phyloP scores from a whole-genome alignment of 2,888 invertebrate species.

The Drosophila paranaensis region DNA sequence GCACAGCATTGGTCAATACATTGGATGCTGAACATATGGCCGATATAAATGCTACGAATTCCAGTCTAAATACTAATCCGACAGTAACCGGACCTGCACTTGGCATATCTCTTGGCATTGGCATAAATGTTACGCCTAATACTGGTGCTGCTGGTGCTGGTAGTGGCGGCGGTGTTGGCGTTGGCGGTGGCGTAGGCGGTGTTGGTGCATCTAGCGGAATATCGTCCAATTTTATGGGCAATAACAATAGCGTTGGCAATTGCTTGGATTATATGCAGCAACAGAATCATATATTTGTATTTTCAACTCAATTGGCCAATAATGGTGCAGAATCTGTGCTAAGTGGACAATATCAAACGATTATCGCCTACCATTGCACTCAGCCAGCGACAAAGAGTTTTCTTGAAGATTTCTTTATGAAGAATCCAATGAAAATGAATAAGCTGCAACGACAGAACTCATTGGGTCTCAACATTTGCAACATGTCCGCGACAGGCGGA shows the following conservation, averaged over 20 bases:
- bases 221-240: constrained; percentile 29
- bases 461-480: constrained; percentile 54
- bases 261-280: constrained; percentile 92
- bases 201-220: neutral
- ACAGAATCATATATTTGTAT: constrained; percentile 99
- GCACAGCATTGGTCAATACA: constrained; percentile 34
- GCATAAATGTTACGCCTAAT: constrained; percentile 13
- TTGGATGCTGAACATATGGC: constrained; percentile 49
- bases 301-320: constrained; percentile 96
- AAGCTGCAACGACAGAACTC: constrained; percentile 93
- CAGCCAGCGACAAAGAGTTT: constrained; percentile 98
- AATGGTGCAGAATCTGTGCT: constrained; percentile 97
- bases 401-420: constrained; percentile 90
- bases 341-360: constrained; percentile 94
- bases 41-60: constrained; percentile 26
- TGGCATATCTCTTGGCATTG: constrained; percentile 22
- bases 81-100: constrained; percentile 15
- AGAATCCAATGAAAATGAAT: constrained; percentile 95
- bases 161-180: neutral
- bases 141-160: neutral
- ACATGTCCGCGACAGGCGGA: constrained; percentile 36
- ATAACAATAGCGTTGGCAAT: constrained; percentile 47
- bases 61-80: constrained; percentile 3
- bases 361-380: constrained; percentile 97
- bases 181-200: neutral